Evolutionary conservation across 2,797 vertebrate genomes (phyloP), one percentile per base, ranked within the genome.

Genomic region (Enteromius fasciolatus): DNA sequence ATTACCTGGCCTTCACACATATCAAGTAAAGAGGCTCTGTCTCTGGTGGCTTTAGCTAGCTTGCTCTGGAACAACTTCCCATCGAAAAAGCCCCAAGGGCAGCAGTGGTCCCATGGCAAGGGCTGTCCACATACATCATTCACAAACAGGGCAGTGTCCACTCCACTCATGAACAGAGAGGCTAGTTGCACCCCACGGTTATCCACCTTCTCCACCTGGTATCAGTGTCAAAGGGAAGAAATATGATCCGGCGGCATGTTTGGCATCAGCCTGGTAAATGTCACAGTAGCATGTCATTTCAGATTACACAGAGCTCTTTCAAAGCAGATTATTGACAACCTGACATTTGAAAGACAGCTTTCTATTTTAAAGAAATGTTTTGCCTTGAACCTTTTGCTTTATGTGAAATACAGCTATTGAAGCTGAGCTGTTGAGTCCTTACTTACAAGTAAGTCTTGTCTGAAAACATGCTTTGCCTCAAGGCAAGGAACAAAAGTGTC

Each of bases 21-120:
- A 90, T 97, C 96, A 84, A 97, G 90, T 87, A 98, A 92, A 41
- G 96, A 93, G 1, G 94, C 94, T 31, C 94, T 92, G 84, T 97
- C 96, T 6, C 95, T 93, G 17, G 93, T 93, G 11, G 95, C 96
- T 86, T 95, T 95, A 83, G 95, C 93, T 87, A 97, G 93, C 91
- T 98, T 97, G 93, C 95, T 97, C 93, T 97, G 96, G 90, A 98
- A 97, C 86, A 97, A 93, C 88, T 98, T 97, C 80, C 96, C 96
- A 7, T 97, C 96, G 6, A 97, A 98, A 91, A 97, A 98, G 87
- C 97, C 97, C 96, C 97, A 98, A 46, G 96, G 96, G 82, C 96
- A 97, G 92, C 96, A 98, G 92, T 98, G 96, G 88, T 98, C 96
- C 96, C 96, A 97, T 17, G 96, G 97, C 82, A 97, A 94, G 17